A percentile compares a stretch with the other conserved stretches of the same genome.
Conservation (phyloP, 2,888 invertebrate genomes). For the Alentia gelatinosa region DNA sequence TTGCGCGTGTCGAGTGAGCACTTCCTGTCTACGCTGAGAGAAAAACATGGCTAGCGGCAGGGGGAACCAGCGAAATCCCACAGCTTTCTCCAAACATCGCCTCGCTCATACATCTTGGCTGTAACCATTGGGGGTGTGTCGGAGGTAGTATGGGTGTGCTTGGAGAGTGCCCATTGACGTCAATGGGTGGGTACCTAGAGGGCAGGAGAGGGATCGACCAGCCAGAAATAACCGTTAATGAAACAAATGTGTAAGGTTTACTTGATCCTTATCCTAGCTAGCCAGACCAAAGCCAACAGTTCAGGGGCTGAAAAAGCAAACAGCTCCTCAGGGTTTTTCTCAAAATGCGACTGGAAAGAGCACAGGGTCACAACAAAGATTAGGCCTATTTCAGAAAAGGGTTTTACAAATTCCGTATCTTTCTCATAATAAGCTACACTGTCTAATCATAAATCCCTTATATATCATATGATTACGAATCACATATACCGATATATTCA, state of each 20-base stretch:
- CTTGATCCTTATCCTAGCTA: neutral
- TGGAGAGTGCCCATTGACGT: conserved; percentile 4
- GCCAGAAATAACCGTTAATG: neutral
- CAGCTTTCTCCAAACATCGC: neutral
- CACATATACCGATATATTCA: too few relatives aligned
- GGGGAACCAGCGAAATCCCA: neutral
- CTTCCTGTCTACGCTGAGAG: neutral
- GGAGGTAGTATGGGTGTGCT: neutral
- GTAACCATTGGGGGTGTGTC: neutral
- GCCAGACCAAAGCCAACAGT: neutral
- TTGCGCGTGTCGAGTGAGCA: neutral
- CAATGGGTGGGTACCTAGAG: neutral
- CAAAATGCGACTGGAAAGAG: too few relatives aligned
- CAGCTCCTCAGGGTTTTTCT: too few relatives aligned
- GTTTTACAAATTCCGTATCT: too few relatives aligned
- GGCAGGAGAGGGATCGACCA: neutral
- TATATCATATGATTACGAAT: too few relatives aligned
- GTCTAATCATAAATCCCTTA: too few relatives aligned
- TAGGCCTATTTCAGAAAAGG: too few relatives aligned
- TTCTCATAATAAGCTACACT: too few relatives aligned
- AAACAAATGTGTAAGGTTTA: neutral
- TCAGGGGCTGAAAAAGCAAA: neutral
- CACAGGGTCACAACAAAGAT: too few relatives aligned
- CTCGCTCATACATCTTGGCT: neutral
- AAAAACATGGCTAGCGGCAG: neutral